These are phyloP conservation scores for Motacilla alba DNA, from an alignment of 2,113 vertebrate species.

Conservation along the genomic window DNA sequence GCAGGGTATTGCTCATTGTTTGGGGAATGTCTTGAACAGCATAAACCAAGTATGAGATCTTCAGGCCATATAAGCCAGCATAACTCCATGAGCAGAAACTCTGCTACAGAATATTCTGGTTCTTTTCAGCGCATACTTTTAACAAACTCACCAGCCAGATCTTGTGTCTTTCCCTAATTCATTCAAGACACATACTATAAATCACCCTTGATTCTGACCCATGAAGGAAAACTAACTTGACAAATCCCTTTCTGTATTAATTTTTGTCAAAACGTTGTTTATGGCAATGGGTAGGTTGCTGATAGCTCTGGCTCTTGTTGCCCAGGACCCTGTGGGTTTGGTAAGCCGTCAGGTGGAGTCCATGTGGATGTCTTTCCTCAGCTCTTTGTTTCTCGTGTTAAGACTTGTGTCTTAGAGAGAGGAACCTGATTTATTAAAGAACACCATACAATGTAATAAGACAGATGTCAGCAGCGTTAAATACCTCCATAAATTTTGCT, in stretches of 20 bases:
- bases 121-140: neutral
- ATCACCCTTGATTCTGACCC: neutral
- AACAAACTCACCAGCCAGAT: neutral
- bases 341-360: neutral
- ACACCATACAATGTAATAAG: constrained; percentile 1
- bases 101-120: neutral
- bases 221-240: neutral
- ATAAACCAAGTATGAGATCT: neutral
- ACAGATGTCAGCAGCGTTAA: constrained; percentile 26
- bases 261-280: neutral
- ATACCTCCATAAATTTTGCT: constrained; percentile 27
- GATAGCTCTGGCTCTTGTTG: neutral
- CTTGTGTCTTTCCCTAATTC: neutral
- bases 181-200: neutral
- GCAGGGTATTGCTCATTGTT: neutral
- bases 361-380: constrained; percentile 7
- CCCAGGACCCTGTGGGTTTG: constrained; percentile 1
- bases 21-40: neutral
- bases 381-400: constrained; percentile 25
- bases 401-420: constrained; percentile 34
- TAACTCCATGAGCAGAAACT: neutral
- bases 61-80: rapidly evolving
- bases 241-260: neutral
- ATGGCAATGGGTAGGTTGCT: neutral
- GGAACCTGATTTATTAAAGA: constrained; percentile 48